Evolutionary conservation across 2,797 vertebrate genomes (phyloP).

Genomic region (Myoxocephalus aenaeus): DNA sequence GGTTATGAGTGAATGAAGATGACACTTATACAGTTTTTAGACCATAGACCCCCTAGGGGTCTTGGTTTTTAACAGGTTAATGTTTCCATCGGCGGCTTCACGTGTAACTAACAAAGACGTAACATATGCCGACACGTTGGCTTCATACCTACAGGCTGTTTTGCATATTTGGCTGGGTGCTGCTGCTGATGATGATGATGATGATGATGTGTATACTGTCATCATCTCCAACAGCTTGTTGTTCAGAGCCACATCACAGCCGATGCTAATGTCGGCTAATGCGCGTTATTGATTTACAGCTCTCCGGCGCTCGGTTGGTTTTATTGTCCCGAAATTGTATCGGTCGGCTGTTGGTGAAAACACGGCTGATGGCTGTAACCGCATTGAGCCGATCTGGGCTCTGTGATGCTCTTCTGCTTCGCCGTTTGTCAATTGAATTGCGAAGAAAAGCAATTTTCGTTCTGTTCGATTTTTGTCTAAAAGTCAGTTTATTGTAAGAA

Average conservation of each 20-base stretch:
- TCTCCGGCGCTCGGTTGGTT: constrained; percentile 48
- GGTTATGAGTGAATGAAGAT: too few species aligned
- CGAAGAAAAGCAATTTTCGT: constrained; percentile 20
- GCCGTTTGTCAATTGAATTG: constrained; percentile 31
- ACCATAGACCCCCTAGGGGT: too few species aligned
- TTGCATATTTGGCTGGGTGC: constrained; percentile 10
- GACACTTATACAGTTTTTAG: too few species aligned
- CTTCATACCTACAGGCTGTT: neutral
- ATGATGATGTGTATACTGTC: constrained; percentile 38
- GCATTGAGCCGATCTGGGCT: constrained; percentile 24
- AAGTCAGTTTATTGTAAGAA: neutral
- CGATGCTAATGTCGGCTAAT: constrained; percentile 58
- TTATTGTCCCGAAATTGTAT: constrained; percentile 65
- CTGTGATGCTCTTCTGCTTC: constrained; percentile 20
- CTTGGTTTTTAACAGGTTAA: too few species aligned
- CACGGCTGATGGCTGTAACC: constrained; percentile 23
- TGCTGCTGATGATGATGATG: constrained; percentile 24
- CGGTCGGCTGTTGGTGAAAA: constrained; percentile 63
- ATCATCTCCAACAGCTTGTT: constrained; percentile 44
- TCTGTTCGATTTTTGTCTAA: constrained; percentile 1
- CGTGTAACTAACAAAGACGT: constrained; percentile 4
- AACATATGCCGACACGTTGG: neutral
- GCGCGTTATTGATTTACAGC: constrained; percentile 60
- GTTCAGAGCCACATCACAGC: constrained; percentile 39
- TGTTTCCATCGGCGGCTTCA: neutral